These are phyloP conservation scores for Ctenoplectra terminalis DNA, from an alignment of 1,140 invertebrate species.

Conservation along the genomic window DNA sequence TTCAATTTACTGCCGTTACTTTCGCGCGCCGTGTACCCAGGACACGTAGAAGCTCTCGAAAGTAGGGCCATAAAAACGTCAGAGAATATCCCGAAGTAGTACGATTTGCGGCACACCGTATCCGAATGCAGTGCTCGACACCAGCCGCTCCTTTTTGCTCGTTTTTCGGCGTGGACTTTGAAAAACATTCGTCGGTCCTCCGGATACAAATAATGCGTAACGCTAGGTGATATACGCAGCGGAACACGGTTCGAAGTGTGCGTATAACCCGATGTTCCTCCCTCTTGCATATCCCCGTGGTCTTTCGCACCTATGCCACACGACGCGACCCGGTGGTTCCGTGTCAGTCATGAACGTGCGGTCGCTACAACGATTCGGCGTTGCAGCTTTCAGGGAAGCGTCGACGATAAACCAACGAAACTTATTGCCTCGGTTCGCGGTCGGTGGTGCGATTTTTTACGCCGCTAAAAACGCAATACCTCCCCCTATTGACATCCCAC, in stretches of 20 bases:
- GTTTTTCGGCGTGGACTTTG: slow-evolving; percentile 14
- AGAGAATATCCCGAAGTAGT: slow-evolving; percentile 54
- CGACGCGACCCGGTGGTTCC: background rate
- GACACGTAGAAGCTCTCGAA: slow-evolving; percentile 47
- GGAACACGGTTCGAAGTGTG: background rate
- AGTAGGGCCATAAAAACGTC: slow-evolving; percentile 65
- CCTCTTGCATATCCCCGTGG: no score
- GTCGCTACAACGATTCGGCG: slow-evolving; percentile 48
- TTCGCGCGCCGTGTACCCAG: slow-evolving; percentile 37
- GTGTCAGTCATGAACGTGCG: slow-evolving; percentile 20
- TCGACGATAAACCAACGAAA: slow-evolving; percentile 75
- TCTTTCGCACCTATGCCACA: slow-evolving; percentile 26
- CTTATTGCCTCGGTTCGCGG: slow-evolving; percentile 72
- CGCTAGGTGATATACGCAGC: slow-evolving; percentile 58
- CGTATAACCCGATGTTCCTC: background rate
- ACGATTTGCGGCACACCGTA: slow-evolving; percentile 65
- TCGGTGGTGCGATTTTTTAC: slow-evolving; percentile 64
- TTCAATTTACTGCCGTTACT: slow-evolving; percentile 60
- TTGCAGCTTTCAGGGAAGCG: slow-evolving; percentile 65
- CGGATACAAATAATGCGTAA: slow-evolving; percentile 52
- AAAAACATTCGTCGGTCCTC: slow-evolving; percentile 54
- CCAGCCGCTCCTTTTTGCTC: background rate
- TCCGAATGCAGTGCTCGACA: slow-evolving; percentile 47
- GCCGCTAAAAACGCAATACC: slow-evolving; percentile 41
- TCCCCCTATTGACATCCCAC: slow-evolving; percentile 56